phyloP scores from a whole-genome alignment of 1,140 invertebrate species.

The Sycophaga agraensis region DNA sequence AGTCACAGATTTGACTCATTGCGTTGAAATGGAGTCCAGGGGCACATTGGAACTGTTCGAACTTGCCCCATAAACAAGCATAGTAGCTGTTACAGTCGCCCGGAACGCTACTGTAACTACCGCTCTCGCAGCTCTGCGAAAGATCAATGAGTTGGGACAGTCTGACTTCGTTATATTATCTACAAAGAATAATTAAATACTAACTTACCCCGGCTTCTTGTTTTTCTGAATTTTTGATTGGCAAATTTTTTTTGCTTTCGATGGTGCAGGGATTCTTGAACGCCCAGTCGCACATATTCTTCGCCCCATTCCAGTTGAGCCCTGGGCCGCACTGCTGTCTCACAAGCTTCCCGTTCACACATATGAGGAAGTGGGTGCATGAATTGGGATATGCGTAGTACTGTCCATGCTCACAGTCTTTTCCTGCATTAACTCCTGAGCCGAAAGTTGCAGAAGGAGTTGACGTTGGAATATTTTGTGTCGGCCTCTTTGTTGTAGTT shows the following conservation, averaged over 20 bases:
- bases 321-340: constrained; percentile 70
- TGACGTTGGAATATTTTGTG: constrained; percentile 5
- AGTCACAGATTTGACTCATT: constrained; percentile 72
- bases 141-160: neutral
- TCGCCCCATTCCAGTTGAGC: constrained; percentile 66
- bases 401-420: constrained; percentile 54
- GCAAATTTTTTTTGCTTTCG: neutral
- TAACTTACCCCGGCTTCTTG: neutral
- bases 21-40: constrained; percentile 78
- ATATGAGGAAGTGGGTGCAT: constrained; percentile 70
- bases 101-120: constrained; percentile 64
- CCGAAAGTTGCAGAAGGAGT: no score
- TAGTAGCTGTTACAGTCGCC: constrained; percentile 74
- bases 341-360: constrained; percentile 67
- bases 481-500: constrained; percentile 16
- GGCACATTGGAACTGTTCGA: constrained; percentile 70
- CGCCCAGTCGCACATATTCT: constrained; percentile 71
- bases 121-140: constrained; percentile 62
- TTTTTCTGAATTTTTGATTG: neutral
- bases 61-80: constrained; percentile 77
- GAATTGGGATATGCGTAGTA: constrained; percentile 58
- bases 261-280: constrained; percentile 53
- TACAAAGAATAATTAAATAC: no score
- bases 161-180: no score
- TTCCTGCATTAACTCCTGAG: constrained; percentile 15